Evolutionary conservation across 1,140 invertebrate species (phyloP).

Genomic region (Sminthurinus signatus): DNA sequence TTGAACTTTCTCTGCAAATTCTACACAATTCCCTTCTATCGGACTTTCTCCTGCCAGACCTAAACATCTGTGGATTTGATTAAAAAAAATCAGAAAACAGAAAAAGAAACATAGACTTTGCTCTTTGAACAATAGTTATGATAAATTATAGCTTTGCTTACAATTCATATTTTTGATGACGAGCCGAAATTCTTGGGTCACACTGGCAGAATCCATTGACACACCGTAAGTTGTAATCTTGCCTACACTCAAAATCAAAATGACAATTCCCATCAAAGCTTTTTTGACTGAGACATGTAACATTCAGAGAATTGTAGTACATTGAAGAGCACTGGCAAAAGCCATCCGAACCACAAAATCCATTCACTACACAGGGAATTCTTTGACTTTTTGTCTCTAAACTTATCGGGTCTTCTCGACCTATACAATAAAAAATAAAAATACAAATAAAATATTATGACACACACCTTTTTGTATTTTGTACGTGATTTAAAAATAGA

Average conservation of each 20-base stretch:
- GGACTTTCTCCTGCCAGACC: neutral
- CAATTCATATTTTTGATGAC: conserved; percentile 3
- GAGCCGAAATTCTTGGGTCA: neutral
- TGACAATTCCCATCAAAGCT: neutral
- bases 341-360: neutral
- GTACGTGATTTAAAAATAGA: too few relatives aligned
- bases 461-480: too few relatives aligned
- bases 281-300: neutral
- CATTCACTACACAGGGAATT: neutral
- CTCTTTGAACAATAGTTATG: too few relatives aligned
- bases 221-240: conserved; percentile 1
- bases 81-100: too few relatives aligned
- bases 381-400: too few relatives aligned
- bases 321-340: neutral
- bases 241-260: neutral
- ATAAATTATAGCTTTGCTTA: too few relatives aligned
- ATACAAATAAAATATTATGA: too few relatives aligned
- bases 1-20: neutral
- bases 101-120: too few relatives aligned
- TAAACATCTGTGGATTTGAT: neutral
- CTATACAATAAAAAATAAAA: too few relatives aligned
- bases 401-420: too few relatives aligned
- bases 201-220: neutral
- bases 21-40: conserved; percentile 5
- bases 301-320: conserved; percentile 2